phyloP scores from a whole-genome alignment of 2,797 vertebrate genomes.

The Kryptopterus vitreolus region DNA sequence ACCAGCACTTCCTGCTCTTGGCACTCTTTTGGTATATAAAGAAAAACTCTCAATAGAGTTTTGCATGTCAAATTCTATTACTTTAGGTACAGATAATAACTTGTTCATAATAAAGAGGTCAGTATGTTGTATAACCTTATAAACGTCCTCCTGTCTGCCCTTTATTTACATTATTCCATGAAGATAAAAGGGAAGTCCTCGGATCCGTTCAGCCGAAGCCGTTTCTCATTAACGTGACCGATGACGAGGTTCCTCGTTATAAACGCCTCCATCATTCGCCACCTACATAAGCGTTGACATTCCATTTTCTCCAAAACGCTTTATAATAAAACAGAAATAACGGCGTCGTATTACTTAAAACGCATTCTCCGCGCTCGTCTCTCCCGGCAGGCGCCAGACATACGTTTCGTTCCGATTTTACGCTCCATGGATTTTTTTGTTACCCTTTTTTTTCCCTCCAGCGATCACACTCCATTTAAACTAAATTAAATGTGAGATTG shows the following conservation, averaged over 20 bases:
- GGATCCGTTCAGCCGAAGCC: background rate
- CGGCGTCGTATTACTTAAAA: background rate
- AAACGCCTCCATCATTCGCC: background rate
- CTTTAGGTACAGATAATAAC: too few species aligned
- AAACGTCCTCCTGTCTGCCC: background rate
- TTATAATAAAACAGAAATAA: background rate
- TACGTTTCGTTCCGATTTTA: conserved; percentile 43
- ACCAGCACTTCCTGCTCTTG: too few species aligned
- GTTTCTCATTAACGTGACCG: conserved; percentile 13
- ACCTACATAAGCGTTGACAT: conserved; percentile 9
- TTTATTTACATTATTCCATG: too few species aligned
- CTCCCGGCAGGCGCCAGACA: conserved; percentile 20
- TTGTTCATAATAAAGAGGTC: background rate
- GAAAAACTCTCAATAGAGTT: too few species aligned
- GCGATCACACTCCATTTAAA: conserved; percentile 34
- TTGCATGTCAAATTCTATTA: too few species aligned
- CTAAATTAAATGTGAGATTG: conserved; percentile 48
- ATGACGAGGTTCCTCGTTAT: conserved; percentile 19
- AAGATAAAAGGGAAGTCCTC: too few species aligned
- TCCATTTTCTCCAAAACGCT: conserved; percentile 11
- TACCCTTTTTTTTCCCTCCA: background rate
- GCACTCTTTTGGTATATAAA: too few species aligned
- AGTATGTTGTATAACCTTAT: background rate
- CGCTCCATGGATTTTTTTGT: conserved; percentile 32
- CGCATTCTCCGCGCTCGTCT: conserved; percentile 4